Conservation (phyloP, 2,113 vertebrate genomes). For the Anthoscopus minutus region DNA sequence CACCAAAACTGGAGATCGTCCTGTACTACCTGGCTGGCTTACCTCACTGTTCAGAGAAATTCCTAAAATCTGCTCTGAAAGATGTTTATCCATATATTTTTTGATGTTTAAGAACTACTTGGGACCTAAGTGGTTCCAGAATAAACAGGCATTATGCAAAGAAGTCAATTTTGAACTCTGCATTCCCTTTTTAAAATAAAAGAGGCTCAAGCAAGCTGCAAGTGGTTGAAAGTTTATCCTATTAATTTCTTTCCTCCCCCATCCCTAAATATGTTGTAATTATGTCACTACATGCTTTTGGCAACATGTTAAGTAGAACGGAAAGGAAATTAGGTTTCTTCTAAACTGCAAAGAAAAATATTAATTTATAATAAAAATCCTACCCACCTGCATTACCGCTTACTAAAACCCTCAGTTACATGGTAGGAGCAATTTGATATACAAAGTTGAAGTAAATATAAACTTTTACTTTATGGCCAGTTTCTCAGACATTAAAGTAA, state of each 20-base stretch:
- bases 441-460: background rate
- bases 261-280: background rate
- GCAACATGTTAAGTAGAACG: background rate
- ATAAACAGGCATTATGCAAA: background rate
- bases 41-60: background rate
- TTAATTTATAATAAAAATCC: background rate
- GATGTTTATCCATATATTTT: background rate
- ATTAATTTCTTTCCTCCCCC: background rate
- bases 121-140: background rate
- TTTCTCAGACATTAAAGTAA: background rate
- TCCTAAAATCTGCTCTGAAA: background rate
- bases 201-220: background rate
- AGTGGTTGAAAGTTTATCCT: background rate
- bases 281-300: background rate
- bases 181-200: background rate
- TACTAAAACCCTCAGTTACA: background rate
- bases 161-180: background rate
- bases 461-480: background rate
- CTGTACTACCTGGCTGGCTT: background rate
- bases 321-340: background rate
- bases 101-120: background rate
- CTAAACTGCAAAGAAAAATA: background rate
- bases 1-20: background rate
- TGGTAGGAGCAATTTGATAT: background rate
- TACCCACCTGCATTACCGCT: background rate